A percentile compares a stretch with the other conserved stretches of the same genome.
Conservation (phyloP, 2,797 vertebrate genomes). For the Melanotaenia pygmaea region DNA sequence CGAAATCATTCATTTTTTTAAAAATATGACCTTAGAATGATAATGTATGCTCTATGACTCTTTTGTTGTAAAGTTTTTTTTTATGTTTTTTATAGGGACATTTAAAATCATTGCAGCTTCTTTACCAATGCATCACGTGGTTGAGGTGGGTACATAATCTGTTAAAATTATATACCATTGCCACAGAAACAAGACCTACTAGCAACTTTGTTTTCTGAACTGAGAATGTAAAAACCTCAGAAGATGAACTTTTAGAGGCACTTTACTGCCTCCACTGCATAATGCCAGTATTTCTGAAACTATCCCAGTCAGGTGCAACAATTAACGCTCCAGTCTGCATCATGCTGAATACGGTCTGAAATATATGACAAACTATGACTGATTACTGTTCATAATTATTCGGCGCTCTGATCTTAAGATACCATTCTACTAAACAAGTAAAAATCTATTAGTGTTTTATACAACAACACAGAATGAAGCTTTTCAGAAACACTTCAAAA, state of each 20-base stretch:
- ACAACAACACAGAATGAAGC: slow-evolving; percentile 22
- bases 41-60: no score
- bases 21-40: no score
- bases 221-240: no score
- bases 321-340: background rate
- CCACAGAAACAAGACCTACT: no score
- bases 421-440: background rate
- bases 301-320: background rate
- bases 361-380: background rate
- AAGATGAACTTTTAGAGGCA: background rate
- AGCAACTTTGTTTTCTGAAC: no score
- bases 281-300: background rate
- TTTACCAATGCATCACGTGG: background rate
- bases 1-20: no score
- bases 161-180: no score
- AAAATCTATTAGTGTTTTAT: slow-evolving; percentile 15
- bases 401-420: background rate
- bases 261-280: background rate
- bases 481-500: background rate
- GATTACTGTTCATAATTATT: background rate
- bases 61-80: no score
- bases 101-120: background rate
- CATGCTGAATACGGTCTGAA: background rate
- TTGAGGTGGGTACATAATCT: background rate
- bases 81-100: no score